phyloP scores from a whole-genome alignment of 1,140 invertebrate genomes.

The Sycobia sp. region DNA sequence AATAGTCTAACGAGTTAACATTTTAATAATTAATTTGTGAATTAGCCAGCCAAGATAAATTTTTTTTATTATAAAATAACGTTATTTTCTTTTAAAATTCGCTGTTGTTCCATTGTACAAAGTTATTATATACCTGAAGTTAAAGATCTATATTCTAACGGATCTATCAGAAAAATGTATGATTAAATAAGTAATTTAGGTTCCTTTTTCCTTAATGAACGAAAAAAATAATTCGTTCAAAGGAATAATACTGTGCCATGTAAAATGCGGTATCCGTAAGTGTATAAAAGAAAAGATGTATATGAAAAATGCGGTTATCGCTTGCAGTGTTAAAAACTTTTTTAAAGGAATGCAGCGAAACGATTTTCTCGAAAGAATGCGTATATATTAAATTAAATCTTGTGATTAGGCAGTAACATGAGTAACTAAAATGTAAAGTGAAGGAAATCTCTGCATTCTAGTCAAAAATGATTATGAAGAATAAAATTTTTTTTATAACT shows the following conservation, averaged over 20 bases:
- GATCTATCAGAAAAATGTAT: not conserved
- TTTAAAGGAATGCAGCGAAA: constrained; percentile 3
- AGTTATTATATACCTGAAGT: not conserved
- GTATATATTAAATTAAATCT: not conserved
- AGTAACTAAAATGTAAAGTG: not conserved
- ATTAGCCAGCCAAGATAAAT: not conserved
- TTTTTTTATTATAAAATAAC: not conserved
- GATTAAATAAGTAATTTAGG: too few relatives aligned
- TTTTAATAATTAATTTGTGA: not conserved
- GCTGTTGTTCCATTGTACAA: not conserved
- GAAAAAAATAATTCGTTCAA: constrained; percentile 18
- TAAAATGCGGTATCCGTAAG: not conserved
- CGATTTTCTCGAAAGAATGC: not conserved
- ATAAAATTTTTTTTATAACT: too few relatives aligned
- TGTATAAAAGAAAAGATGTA: not conserved
- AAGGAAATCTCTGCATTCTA: constrained; percentile 35
- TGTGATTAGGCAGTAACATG: constrained; percentile 3
- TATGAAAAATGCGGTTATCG: not conserved
- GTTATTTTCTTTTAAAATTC: not conserved
- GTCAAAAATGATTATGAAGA: constrained; percentile 29
- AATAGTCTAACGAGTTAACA: not conserved
- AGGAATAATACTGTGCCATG: constrained; percentile 1
- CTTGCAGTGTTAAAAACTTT: not conserved
- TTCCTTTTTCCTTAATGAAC: not conserved
- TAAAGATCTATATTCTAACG: too few relatives aligned